These are phyloP conservation scores for Apoderus coryli DNA, from an alignment of 2,888 invertebrate species.

Conservation along the genomic window DNA sequence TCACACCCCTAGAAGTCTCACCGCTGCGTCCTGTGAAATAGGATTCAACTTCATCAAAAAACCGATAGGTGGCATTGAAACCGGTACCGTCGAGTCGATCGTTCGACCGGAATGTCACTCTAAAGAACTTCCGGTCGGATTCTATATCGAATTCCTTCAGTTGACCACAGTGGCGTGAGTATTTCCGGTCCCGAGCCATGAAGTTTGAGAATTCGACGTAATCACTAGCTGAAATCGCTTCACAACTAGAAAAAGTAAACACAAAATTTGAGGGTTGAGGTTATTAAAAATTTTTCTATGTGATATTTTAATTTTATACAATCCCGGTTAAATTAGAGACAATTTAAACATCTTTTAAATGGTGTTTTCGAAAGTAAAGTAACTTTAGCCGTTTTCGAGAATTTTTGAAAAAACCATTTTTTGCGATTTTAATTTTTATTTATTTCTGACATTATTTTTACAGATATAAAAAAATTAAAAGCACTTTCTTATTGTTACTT, in stretches of 20 bases:
- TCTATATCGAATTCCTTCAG: constrained; percentile 65
- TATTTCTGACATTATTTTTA: too few relatives aligned
- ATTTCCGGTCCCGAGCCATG: constrained; percentile 78
- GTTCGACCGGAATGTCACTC: constrained; percentile 89
- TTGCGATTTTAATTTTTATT: too few relatives aligned
- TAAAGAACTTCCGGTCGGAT: constrained; percentile 85
- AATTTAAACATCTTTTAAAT: not conserved
- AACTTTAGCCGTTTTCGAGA: too few relatives aligned
- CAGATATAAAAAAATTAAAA: too few relatives aligned
- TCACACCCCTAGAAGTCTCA: too few relatives aligned
- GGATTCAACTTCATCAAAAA: constrained; percentile 54
- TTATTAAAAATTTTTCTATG: too few relatives aligned
- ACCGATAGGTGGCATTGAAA: constrained; percentile 84
- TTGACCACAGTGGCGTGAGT: constrained; percentile 77
- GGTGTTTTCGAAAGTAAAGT: too few relatives aligned
- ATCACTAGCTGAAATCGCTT: constrained; percentile 82
- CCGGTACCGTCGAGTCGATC: constrained; percentile 87
- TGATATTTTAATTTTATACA: too few relatives aligned
- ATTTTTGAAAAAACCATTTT: too few relatives aligned
- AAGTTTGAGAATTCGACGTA: constrained; percentile 95
- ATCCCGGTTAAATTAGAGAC: constrained; percentile 3
- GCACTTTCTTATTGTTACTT: too few relatives aligned
- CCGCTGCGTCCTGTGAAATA: too few relatives aligned
- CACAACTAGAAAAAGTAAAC: constrained; percentile 54
- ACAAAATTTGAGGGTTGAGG: not conserved